Percentiles rank a stretch among this genome's conserved stretches.
Evolutionary conservation across 1,140 invertebrate genomes (phyloP).

Genomic region (Lanistes nyassanus): DNA sequence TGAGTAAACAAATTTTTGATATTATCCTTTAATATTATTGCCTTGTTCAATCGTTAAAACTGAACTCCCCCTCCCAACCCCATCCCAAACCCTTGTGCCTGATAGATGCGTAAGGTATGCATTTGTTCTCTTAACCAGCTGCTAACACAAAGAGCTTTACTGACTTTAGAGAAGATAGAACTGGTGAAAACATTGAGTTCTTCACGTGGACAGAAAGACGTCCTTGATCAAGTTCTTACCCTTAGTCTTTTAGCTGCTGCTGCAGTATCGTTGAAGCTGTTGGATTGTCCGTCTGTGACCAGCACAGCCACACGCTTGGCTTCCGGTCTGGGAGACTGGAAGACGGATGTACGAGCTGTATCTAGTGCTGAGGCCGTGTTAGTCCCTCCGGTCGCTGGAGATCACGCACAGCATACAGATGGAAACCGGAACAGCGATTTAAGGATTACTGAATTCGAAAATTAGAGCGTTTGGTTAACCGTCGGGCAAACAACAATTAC

Average conservation of each 20-base stretch:
- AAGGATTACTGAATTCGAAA: not conserved
- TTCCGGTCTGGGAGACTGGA: not conserved
- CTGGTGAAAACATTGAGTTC: too few relatives aligned
- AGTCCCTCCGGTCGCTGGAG: not conserved
- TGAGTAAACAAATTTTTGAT: not conserved
- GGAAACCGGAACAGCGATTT: not conserved
- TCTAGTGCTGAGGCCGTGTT: not conserved
- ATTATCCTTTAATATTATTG: too few relatives aligned
- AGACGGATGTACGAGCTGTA: not conserved
- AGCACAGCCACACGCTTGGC: constrained; percentile 4
- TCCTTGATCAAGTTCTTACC: too few relatives aligned
- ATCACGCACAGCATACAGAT: not conserved
- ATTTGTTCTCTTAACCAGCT: too few relatives aligned
- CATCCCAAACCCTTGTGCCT: too few relatives aligned
- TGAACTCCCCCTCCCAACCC: too few relatives aligned
- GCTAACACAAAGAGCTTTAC: too few relatives aligned
- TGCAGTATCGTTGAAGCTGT: not conserved
- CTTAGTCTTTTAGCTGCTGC: not conserved
- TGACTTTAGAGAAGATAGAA: too few relatives aligned
- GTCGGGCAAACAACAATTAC: not conserved
- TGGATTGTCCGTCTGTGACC: constrained; percentile 10
- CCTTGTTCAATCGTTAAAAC: too few relatives aligned
- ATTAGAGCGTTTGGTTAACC: not conserved
- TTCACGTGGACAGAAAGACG: too few relatives aligned
- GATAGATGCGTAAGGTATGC: too few relatives aligned